A percentile compares a stretch with the other conserved stretches of the same genome.
These are phyloP conservation scores for Teleiodes luculella DNA, from an alignment of 2,888 invertebrate genomes.

Conservation along the genomic window DNA sequence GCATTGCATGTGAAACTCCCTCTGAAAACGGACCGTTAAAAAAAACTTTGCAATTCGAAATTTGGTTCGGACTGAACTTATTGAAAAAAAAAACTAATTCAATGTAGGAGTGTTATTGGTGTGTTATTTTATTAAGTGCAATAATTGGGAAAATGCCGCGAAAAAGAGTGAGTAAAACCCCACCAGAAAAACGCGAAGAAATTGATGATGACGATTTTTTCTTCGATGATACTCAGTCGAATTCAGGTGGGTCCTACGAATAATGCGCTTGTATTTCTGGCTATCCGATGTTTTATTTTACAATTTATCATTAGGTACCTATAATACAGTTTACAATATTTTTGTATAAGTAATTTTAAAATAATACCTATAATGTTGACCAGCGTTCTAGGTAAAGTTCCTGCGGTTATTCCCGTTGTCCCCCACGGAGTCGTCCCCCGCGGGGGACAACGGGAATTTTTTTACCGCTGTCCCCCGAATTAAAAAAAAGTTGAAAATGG, in stretches of 20 bases:
- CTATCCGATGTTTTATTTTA: not conserved
- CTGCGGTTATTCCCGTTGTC: no score
- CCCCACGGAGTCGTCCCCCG: no score
- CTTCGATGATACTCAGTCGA: conserved; percentile 68
- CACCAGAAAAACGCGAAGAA: conserved; percentile 60
- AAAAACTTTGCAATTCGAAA: not conserved
- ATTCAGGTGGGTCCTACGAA: conserved; percentile 56
- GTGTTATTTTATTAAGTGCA: no score
- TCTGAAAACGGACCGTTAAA: conserved; percentile 2
- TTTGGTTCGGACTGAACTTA: not conserved
- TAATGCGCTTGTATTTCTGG: not conserved
- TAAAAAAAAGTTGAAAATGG: no score
- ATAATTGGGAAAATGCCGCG: conserved; percentile 53
- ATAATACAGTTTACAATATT: no score
- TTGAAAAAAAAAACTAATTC: not conserved
- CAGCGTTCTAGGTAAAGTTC: no score
- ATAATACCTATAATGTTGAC: no score
- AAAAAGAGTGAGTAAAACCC: conserved; percentile 57
- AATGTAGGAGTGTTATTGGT: no score
- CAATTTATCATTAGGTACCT: no score
- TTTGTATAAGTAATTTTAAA: no score
- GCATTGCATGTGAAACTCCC: conserved; percentile 24
- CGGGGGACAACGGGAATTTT: no score
- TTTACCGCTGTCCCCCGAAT: no score
- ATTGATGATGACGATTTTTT: conserved; percentile 68